Evolutionary conservation across 2,888 invertebrate species (phyloP).

Genomic region (Erebia epiphron): DNA sequence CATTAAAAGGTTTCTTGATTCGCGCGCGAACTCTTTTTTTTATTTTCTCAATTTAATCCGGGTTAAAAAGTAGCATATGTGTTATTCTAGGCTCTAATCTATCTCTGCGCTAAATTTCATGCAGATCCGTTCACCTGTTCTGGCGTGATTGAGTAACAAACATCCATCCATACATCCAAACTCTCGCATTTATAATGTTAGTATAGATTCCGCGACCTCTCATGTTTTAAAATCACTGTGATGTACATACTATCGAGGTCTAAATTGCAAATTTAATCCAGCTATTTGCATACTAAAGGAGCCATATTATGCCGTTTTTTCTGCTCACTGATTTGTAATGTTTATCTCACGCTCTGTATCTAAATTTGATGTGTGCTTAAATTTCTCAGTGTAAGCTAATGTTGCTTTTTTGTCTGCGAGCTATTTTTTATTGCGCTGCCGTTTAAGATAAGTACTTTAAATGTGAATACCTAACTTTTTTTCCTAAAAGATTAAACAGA

Average conservation of each 20-base stretch:
- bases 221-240: constrained; percentile 46
- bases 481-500: too few relatives aligned
- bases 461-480: too few relatives aligned
- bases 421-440: constrained; percentile 43
- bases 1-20: too few relatives aligned
- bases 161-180: too few relatives aligned
- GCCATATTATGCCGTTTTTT: constrained; percentile 69
- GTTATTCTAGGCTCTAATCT: too few relatives aligned
- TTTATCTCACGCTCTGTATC: constrained; percentile 74
- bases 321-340: constrained; percentile 75
- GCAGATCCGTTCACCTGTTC: too few relatives aligned
- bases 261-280: constrained; percentile 81
- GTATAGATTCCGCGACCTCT: constrained; percentile 34
- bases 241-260: constrained; percentile 68
- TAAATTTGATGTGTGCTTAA: constrained; percentile 68
- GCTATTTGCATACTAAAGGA: constrained; percentile 80
- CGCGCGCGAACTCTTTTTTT: too few relatives aligned
- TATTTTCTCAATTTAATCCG: too few relatives aligned
- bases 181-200: too few relatives aligned
- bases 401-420: constrained; percentile 47
- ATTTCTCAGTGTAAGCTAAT: constrained; percentile 48
- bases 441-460: too few relatives aligned
- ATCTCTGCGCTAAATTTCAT: too few relatives aligned
- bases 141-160: neutral
- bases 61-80: too few relatives aligned